These are phyloP conservation scores for Caradrina kadenii DNA, from an alignment of 2,888 invertebrate genomes.

Conservation along the genomic window DNA sequence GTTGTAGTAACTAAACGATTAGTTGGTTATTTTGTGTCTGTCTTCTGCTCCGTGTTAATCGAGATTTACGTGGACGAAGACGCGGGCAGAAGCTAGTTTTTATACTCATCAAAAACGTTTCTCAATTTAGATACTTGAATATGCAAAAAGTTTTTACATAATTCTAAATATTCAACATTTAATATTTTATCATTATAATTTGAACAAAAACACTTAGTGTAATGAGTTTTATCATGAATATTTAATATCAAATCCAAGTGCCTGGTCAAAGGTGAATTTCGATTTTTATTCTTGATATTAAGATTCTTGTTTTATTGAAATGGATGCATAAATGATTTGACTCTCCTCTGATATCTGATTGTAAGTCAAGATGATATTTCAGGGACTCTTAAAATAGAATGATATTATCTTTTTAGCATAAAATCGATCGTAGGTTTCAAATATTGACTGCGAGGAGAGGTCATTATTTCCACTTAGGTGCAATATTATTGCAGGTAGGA, in stretches of 20 bases:
- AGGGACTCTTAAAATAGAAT: constrained; percentile 22
- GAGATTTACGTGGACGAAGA: too few species aligned
- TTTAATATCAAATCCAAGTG: constrained; percentile 36
- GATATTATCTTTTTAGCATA: constrained; percentile 11
- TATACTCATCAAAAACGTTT: constrained; percentile 6
- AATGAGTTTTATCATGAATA: constrained; percentile 49
- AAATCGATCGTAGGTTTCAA: too few species aligned
- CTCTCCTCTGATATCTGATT: constrained; percentile 31
- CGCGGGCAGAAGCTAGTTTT: too few species aligned
- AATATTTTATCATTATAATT: background rate
- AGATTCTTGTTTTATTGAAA: constrained; percentile 14
- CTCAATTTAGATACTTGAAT: constrained; percentile 6
- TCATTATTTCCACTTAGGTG: too few species aligned
- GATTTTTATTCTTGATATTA: constrained; percentile 24
- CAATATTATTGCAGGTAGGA: too few species aligned
- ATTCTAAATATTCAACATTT: constrained; percentile 2
- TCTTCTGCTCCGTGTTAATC: too few species aligned
- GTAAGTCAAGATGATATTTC: constrained; percentile 37
- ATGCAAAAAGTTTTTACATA: constrained; percentile 32
- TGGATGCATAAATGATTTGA: constrained; percentile 14
- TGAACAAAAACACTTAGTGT: constrained; percentile 21
- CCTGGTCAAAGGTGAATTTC: constrained; percentile 22
- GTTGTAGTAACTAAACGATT: too few species aligned
- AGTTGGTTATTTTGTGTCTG: too few species aligned
- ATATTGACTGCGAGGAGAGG: too few species aligned